Base-by-base conservation (phyloP, 2,113 vertebrate genomes). In the Empidonax traillii region DNA sequence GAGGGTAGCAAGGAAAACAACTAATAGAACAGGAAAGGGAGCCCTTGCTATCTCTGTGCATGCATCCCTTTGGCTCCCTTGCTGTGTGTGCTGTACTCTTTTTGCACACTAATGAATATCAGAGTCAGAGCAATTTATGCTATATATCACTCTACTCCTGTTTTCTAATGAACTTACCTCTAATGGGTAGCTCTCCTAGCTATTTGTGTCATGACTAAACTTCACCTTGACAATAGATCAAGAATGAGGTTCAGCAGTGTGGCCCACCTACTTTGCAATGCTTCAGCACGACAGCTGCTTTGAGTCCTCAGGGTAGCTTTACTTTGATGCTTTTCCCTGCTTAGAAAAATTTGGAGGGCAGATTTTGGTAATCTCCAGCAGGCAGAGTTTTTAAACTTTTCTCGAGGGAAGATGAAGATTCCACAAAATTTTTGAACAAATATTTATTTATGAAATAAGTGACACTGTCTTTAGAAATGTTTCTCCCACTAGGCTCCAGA, bases 201-300 rank as follows among this genome's bases (percentile, higher is more conserved):
- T 89, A 89, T 89, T 85, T 20, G 1, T 91, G 80, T 89, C 96
- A 96, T 0, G 16, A 91, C 87, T 93, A 82, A 91, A 80, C 93
- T 94, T 96, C 92, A 94, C 87, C 93, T 94, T 97, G 89, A 95
- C 90, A 91, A 28, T 35, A 96, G 94, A 94, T 96, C 90, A 85
- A 92, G 85, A 88, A 69, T n/a, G 39, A 96, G 43, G 82, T 84
- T 87, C 75, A 90, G 90, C 39, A 65, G 46, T 21, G 56, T 90
- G 85, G 75, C 73, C 92, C 92, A 93, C 79, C 87, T 94, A 65
- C 83, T 90, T 65, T 72, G 82, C 88, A 88, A 2, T 83, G 66
- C 59, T 94, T 68, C 79, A 81, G 72, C 65, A 21, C 35, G 82
- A 81, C 81, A 94, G 92, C 76, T 90, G 82, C 76, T 77, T 83